Percentiles rank a stretch among this genome's conserved stretches.
Conservation (phyloP, 30 jellyfish, hydroid and myxozoan genomes). For the Turritopsis dohrnii region DNA sequence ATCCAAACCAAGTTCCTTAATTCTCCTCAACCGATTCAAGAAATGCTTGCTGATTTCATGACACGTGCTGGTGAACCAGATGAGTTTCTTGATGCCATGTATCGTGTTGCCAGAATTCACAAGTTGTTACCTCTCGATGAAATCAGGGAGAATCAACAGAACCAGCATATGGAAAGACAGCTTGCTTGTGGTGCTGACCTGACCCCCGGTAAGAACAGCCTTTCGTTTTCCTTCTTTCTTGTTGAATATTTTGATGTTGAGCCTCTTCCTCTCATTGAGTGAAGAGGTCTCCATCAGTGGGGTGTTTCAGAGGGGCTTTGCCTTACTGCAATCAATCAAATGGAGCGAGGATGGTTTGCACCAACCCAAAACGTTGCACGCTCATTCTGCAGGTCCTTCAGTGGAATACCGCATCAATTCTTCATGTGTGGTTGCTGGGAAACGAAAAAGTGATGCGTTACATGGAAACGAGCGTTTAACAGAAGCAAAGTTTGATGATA, state of each 20-base stretch:
- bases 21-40: conserved; percentile 45
- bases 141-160: conserved; percentile 72
- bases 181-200: background rate
- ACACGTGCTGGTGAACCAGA: conserved; percentile 68
- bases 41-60: conserved; percentile 50
- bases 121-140: conserved; percentile 55
- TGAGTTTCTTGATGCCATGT: conserved; percentile 49
- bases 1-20: conserved; percentile 36
- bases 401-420: background rate
- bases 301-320: background rate
- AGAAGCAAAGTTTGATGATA: conserved; percentile 61
- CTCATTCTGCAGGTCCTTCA: background rate
- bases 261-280: background rate
- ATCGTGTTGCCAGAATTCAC: conserved; percentile 52
- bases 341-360: background rate
- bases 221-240: background rate
- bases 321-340: background rate
- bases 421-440: background rate
- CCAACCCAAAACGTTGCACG: background rate
- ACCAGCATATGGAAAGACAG: conserved; percentile 42
- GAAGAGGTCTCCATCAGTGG: background rate
- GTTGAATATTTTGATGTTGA: background rate
- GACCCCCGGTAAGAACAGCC: conserved; percentile 33
- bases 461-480: conserved; percentile 29
- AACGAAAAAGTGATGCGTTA: conserved; percentile 48